Percentiles rank a stretch among this genome's conserved stretches.
phyloP scores from a whole-genome alignment of 2,113 vertebrate species.

The Amblyopsis rosae region DNA sequence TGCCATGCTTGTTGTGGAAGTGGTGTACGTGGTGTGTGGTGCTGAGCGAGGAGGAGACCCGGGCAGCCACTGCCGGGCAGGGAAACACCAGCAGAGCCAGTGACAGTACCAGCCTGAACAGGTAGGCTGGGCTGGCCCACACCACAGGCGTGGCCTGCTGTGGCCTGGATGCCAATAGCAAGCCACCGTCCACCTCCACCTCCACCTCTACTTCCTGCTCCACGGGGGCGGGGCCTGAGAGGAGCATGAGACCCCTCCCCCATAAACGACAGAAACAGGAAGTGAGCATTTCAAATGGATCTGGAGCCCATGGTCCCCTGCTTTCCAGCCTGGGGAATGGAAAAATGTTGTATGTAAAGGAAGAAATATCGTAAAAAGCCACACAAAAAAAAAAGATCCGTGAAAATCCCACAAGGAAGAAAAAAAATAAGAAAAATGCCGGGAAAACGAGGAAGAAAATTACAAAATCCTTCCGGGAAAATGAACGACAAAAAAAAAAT shows the following conservation, averaged over 20 bases:
- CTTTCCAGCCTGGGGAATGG: constrained; percentile 46
- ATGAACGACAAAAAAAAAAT: constrained; percentile 53
- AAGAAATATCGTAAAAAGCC: constrained; percentile 41
- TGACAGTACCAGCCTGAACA: constrained; percentile 76
- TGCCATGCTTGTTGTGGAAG: constrained; percentile 93
- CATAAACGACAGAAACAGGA: constrained; percentile 73
- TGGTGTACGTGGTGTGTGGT: constrained; percentile 94
- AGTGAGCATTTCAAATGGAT: constrained; percentile 77
- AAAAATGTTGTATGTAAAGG: constrained; percentile 7
- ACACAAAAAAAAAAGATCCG: constrained; percentile 48
- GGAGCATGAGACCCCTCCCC: constrained; percentile 69
- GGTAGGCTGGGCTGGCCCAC: constrained; percentile 71
- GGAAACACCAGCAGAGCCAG: constrained; percentile 76
- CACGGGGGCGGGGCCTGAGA: constrained; percentile 56
- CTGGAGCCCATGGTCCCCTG: constrained; percentile 73
- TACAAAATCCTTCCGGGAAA: constrained; percentile 53
- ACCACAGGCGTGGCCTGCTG: constrained; percentile 53
- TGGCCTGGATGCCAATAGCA: constrained; percentile 57
- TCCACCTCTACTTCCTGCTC: constrained; percentile 65
- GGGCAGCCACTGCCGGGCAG: constrained; percentile 79
- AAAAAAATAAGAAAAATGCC: constrained; percentile 25
- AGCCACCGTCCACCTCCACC: constrained; percentile 62
- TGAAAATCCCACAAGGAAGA: constrained; percentile 54
- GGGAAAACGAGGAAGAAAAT: constrained; percentile 31
- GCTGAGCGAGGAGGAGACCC: constrained; percentile 92